These are phyloP conservation scores for Brachionus manjavacas DNA, from an alignment of 1,140 invertebrate genomes.

Conservation along the genomic window DNA sequence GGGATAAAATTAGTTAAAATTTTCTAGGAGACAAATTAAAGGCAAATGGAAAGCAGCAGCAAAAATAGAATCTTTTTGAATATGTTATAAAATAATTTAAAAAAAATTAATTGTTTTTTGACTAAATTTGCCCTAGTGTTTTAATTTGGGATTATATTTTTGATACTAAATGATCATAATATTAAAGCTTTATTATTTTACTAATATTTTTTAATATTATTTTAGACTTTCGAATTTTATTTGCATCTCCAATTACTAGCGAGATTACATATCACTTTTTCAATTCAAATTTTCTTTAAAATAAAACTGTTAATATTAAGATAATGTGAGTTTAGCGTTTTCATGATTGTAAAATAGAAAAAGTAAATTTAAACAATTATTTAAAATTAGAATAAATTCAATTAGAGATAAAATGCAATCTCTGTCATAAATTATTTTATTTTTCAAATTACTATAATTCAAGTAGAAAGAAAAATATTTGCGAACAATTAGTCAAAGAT, in stretches of 20 bases:
- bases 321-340: not conserved
- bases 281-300: not conserved
- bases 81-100: too few species aligned
- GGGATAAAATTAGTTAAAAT: not conserved
- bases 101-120: too few species aligned
- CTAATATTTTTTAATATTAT: not conserved
- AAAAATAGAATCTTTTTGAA: not conserved
- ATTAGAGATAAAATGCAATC: not conserved
- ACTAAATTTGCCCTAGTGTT: not conserved
- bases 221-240: not conserved
- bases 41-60: not conserved
- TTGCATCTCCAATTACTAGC: not conserved
- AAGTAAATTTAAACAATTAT: not conserved
- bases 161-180: not conserved
- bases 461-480: constrained; percentile 1
- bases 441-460: not conserved
- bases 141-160: not conserved
- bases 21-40: not conserved
- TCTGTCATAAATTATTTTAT: not conserved
- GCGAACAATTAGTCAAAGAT: constrained; percentile 3
- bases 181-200: not conserved
- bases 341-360: not conserved
- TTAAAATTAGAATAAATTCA: not conserved
- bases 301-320: not conserved
- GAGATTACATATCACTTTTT: not conserved